phyloP scores from a whole-genome alignment of 2,888 invertebrate species.

The Lycophotia porphyrea region DNA sequence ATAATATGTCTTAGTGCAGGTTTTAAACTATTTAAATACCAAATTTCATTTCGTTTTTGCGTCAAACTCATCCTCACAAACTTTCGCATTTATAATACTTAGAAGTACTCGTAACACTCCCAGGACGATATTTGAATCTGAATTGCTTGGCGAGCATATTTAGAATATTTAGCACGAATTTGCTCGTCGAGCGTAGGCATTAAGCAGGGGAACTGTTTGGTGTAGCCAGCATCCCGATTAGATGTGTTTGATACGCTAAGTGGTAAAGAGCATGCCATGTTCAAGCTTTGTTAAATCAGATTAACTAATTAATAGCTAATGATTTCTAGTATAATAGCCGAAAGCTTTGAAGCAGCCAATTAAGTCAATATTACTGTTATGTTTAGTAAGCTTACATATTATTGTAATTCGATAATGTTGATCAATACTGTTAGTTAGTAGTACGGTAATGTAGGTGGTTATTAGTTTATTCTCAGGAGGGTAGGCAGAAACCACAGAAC shows the following conservation, averaged over 20 bases:
- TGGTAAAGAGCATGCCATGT: not conserved
- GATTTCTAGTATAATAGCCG: not conserved
- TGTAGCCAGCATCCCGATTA: not conserved
- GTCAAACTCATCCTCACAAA: not conserved
- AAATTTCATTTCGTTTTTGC: not conserved
- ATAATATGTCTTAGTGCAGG: not conserved
- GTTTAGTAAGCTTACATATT: not conserved
- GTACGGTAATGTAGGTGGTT: not conserved
- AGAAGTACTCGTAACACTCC: not conserved
- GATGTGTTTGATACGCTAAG: constrained; percentile 16
- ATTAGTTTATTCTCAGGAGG: not conserved
- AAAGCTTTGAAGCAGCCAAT: too few relatives aligned
- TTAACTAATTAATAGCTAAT: not conserved
- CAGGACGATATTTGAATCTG: not conserved
- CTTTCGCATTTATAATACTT: not conserved
- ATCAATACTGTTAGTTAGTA: not conserved
- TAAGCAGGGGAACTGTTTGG: not conserved
- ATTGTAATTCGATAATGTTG: not conserved
- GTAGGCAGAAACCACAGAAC: not conserved
- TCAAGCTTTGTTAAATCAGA: not conserved
- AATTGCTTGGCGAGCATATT: constrained; percentile 4
- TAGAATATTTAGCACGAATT: not conserved
- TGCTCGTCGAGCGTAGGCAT: not conserved
- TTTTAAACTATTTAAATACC: not conserved
- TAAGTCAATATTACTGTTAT: not conserved